Percentiles rank a stretch among this genome's conserved stretches.
Evolutionary conservation across 2,113 vertebrate species (phyloP).

Genomic region (Herpetotheres cachinnans): DNA sequence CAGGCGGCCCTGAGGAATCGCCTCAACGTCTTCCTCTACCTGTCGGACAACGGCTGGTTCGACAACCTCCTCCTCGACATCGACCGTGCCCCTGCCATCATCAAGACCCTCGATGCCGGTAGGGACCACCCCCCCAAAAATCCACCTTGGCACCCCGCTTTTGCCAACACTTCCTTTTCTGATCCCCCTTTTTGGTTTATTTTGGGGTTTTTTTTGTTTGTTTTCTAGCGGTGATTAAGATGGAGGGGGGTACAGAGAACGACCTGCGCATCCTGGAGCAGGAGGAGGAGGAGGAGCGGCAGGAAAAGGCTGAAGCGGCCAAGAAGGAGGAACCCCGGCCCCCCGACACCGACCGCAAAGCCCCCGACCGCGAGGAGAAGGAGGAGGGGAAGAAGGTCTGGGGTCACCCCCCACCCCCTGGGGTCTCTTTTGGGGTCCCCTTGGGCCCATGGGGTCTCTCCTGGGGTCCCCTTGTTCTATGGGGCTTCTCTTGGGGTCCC

Average conservation of each 20-base stretch:
- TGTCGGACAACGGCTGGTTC: neutral
- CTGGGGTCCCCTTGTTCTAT: neutral
- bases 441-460: too few relatives aligned
- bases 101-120: neutral
- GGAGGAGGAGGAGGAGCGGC: neutral
- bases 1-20: neutral
- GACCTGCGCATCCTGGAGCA: neutral
- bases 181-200: fast-evolving
- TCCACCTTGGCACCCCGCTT: fast-evolving
- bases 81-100: neutral
- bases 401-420: too few relatives aligned
- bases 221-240: neutral
- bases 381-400: neutral
- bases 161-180: too few relatives aligned
- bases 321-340: neutral
- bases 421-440: neutral
- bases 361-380: fast-evolving
- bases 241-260: neutral
- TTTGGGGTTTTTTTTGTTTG: too few relatives aligned
- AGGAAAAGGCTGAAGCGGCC: neutral
- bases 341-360: neutral
- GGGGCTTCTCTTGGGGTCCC: too few relatives aligned
- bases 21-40: neutral
- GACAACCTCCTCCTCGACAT: neutral
- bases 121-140: too few relatives aligned